phyloP scores from a whole-genome alignment of 2,888 invertebrate genomes.

The Choreutis nemorana region DNA sequence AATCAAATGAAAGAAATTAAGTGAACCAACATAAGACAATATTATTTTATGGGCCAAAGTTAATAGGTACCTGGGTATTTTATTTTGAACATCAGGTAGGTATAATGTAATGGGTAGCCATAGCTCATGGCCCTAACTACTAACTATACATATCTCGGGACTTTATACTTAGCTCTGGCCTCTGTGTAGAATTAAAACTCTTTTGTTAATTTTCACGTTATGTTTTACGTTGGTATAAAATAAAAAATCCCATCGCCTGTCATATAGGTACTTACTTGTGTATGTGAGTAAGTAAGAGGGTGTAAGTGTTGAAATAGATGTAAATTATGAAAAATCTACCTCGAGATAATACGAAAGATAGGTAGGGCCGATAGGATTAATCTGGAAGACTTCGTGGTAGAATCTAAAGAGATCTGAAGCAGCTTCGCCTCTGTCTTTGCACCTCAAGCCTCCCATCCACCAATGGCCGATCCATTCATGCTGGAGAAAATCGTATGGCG shows the following conservation, averaged over 20 bases:
- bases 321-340: conserved; percentile 17
- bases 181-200: no score
- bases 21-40: not conserved
- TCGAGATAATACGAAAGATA: conserved; percentile 35
- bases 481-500: conserved; percentile 19
- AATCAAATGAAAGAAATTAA: not conserved
- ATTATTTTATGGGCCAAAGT: not conserved
- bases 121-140: no score
- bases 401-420: conserved; percentile 36
- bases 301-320: not conserved
- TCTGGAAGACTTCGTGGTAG: conserved; percentile 43
- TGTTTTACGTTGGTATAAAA: no score
- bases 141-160: not conserved
- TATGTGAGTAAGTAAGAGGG: no score
- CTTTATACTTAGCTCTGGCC: not conserved
- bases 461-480: conserved; percentile 47
- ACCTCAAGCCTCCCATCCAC: conserved; percentile 47
- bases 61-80: not conserved
- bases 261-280: no score
- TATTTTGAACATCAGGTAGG: no score
- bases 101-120: no score
- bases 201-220: no score
- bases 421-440: conserved; percentile 37
- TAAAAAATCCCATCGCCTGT: no score
- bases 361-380: conserved; percentile 23